phyloP scores from a whole-genome alignment of 2,797 vertebrate species.

The Mallotus villosus region DNA sequence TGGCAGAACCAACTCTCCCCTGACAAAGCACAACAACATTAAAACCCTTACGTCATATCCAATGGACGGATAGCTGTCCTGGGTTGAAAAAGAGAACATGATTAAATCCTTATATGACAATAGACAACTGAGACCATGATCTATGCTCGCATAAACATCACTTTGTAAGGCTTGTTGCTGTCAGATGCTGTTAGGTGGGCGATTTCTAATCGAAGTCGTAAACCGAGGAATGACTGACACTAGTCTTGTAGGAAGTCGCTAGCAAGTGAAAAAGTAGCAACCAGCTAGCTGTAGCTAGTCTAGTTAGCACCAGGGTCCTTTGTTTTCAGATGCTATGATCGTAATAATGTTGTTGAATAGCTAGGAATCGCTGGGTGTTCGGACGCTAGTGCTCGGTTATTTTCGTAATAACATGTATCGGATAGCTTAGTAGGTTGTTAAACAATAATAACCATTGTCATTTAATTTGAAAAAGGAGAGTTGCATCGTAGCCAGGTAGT shows the following conservation, averaged over 20 bases:
- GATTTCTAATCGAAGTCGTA: slow-evolving; percentile 17
- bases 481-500: not conserved
- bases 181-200: slow-evolving; percentile 16
- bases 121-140: slow-evolving; percentile 40
- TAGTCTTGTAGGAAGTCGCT: slow-evolving; percentile 13
- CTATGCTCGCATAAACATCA: slow-evolving; percentile 26
- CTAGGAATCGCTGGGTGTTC: not conserved
- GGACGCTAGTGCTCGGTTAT: not conserved
- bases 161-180: not conserved
- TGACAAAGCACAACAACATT: slow-evolving; percentile 17
- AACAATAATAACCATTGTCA: slow-evolving; percentile 1
- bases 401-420: not conserved
- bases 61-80: slow-evolving; percentile 56
- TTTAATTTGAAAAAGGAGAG: no score
- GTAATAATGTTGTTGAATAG: not conserved
- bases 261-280: slow-evolving; percentile 47
- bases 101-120: slow-evolving; percentile 36
- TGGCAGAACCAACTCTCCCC: not conserved
- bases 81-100: slow-evolving; percentile 39
- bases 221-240: slow-evolving; percentile 47
- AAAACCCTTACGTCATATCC: slow-evolving; percentile 54
- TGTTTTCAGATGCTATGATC: slow-evolving; percentile 12
- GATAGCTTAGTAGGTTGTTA: not conserved
- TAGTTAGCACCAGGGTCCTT: not conserved
- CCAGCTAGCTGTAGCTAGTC: not conserved